Base-by-base conservation (phyloP, 2,113 vertebrate genomes). In the Regulus satrapa region DNA sequence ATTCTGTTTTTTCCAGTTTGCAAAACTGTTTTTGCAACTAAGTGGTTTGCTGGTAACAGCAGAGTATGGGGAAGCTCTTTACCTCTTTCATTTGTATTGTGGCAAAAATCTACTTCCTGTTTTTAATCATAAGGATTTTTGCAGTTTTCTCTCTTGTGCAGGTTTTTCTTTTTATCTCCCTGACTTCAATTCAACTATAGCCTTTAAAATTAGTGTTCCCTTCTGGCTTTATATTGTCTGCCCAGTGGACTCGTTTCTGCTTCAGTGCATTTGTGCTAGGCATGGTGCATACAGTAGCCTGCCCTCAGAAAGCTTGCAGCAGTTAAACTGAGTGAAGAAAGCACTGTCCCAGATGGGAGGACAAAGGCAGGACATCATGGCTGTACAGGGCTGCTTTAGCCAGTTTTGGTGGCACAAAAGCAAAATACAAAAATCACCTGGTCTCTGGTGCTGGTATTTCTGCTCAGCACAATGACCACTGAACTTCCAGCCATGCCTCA, bases 261-360 rank as follows among this genome's bases (percentile, higher is more conserved):
- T 41, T 67, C 28, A 34, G 2, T 43, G 29, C 7, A 11, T 36
- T 46, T 69, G 15, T 24, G 9, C 34, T 18, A 24, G 7, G 8
- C 0, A 0, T 38, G 83, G 40, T 68, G 28, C 29, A 6, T 49
- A 11, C 12, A 15, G 1, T 17, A 54, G 24, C 13, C n/a, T 2
- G 4, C 54, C 34, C 20, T 69, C 31, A 51, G 43, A 63, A 87
- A 80, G 8, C 25, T 48, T n/a, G n/a, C n/a, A 10, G 12, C 31
- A 15, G 26, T 52, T 89, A 62, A 64, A 46, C 14, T 0, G 8
- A 12, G 5, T 85, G 54, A 58, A 81, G 36, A 78, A 75, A 55
- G 2, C 34, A 23, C 24, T 43, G 15, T 49, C 8, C 8, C 18
- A 12, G 10, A 8, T 4, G 34, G 24, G 26, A 80, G 29, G 66